Percentiles rank a stretch among this genome's conserved stretches.
Conservation (phyloP, 2,888 invertebrate genomes). For the Oxyscelio sp. region DNA sequence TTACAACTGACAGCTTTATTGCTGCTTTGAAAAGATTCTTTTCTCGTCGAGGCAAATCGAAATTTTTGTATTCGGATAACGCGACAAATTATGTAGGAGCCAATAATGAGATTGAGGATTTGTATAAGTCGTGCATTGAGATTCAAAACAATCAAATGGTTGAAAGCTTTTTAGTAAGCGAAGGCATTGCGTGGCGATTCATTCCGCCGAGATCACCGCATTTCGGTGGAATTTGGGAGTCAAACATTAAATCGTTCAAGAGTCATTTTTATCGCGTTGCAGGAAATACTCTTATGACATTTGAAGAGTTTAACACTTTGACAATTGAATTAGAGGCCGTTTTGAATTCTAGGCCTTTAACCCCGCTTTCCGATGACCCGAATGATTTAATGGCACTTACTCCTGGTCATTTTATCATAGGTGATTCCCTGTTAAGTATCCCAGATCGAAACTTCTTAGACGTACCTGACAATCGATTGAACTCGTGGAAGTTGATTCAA, state of each 20-base stretch:
- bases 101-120: conserved; percentile 72
- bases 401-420: conserved; percentile 70
- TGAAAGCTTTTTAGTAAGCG: conserved; percentile 9
- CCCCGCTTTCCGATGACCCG: conserved; percentile 57
- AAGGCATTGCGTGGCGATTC: conserved; percentile 75
- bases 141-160: neutral
- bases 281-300: neutral
- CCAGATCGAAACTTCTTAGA: conserved; percentile 37
- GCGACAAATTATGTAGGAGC: conserved; percentile 84
- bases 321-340: conserved; percentile 63
- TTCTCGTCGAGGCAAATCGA: conserved; percentile 78
- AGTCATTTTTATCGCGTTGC: conserved; percentile 73
- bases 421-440: conserved; percentile 51
- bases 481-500: conserved; percentile 59
- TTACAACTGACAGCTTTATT: conserved; percentile 81
- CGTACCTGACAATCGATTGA: conserved; percentile 57
- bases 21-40: conserved; percentile 81
- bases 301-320: conserved; percentile 64
- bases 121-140: neutral
- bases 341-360: conserved; percentile 70
- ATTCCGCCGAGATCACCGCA: conserved; percentile 77
- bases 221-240: conserved; percentile 80
- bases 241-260: no score
- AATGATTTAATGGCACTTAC: conserved; percentile 59
- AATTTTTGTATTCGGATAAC: conserved; percentile 80